Evolutionary conservation across 2,113 vertebrate genomes (phyloP).

Genomic region (Odocoileus virginianus): DNA sequence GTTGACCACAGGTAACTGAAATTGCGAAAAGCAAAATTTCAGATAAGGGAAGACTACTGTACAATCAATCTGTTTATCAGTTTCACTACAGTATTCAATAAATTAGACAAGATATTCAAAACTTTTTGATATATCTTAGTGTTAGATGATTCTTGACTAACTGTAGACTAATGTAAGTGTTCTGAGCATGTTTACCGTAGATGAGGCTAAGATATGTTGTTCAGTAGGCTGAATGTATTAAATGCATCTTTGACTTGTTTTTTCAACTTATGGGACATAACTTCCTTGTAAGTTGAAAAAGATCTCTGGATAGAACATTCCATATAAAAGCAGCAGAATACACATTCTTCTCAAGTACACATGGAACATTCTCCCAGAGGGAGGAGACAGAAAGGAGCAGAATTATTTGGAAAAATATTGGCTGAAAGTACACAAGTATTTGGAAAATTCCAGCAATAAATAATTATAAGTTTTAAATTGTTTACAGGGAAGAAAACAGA

Average conservation of each 20-base stretch:
- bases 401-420: background rate
- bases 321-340: background rate
- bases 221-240: background rate
- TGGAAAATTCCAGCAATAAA: background rate
- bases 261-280: background rate
- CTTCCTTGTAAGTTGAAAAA: background rate
- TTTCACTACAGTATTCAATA: background rate
- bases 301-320: background rate
- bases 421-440: background rate
- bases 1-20: background rate
- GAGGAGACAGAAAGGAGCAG: background rate
- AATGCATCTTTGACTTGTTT: background rate
- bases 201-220: background rate
- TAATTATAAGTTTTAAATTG: background rate
- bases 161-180: background rate
- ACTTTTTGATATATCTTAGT: background rate
- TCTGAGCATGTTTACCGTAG: background rate
- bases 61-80: background rate
- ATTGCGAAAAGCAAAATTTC: background rate
- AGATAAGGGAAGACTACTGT: background rate
- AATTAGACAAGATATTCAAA: background rate
- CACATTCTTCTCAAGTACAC: background rate
- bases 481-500: background rate
- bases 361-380: background rate
- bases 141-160: background rate